Base-by-base conservation (phyloP, 2,113 vertebrate species). In the Silurus glanis region DNA sequence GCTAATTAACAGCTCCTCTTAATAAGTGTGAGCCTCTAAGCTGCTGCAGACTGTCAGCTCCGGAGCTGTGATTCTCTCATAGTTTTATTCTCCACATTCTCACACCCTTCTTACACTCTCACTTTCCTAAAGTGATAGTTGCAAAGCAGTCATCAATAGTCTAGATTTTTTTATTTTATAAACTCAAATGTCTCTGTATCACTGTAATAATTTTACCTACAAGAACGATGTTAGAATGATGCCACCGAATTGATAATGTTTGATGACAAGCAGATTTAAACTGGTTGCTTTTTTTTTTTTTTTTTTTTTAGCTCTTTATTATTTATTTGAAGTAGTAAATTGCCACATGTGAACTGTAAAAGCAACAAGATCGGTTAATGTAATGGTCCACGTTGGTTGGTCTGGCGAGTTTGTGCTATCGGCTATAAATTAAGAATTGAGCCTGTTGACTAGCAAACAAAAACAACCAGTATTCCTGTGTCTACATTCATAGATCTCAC, bases 1-100 rank as follows among this genome's bases (percentile, higher is more conserved):
- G 87, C 84, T 90, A 90, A 90, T 90, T 90, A 89, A 82, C 89
- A 83, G 80, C 75, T 75, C 84, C 82, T 88, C 78, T 87, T 87
- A 88, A 87, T 88, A 88, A 88, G 83, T 84, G 55, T 19, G n/a
- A 84, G 74, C 85, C 84, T 53, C 64, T 49, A 66, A 85, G 85
- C 84, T 86, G 64, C 69, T 67, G 79, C 25, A 67, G 67, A 56
- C 86, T 89, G 84, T 82, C 84, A 87, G 83, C 66, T 74, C 83
- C 69, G 76, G 67, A 86, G 59, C 82, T 61, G 76, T 84, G 61
- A 53, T 85, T 87, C 84, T 87, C 84, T 69, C 53, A 66, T 23
- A 62, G 13, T 64, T 85, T 80, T 21, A 47, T 53, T 58, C 62
- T 45, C 9, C 75, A 47, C 9, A 6, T 66, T 84, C 85, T 88